Evolutionary conservation across 1,140 invertebrate species (phyloP).

Genomic region (Asobara japonica): DNA sequence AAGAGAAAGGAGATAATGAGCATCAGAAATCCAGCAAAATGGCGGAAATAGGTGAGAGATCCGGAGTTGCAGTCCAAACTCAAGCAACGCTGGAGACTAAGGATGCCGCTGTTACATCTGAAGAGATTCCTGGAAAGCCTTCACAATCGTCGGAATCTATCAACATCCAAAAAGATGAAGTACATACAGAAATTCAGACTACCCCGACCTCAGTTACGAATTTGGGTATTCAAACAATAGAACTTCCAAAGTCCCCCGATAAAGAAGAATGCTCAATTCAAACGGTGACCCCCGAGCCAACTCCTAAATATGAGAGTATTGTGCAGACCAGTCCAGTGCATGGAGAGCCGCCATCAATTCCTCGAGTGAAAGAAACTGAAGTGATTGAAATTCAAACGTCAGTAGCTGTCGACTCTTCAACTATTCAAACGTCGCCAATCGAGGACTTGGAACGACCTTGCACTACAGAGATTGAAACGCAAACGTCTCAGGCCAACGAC

Average conservation of each 20-base stretch:
- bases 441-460: conserved; percentile 35
- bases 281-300: conserved; percentile 39
- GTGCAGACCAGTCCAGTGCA: conserved; percentile 51
- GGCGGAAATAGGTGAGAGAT: conserved; percentile 44
- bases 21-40: conserved; percentile 40
- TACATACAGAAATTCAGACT: conserved; percentile 64
- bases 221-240: conserved; percentile 47
- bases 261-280: conserved; percentile 54
- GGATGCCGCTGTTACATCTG: conserved; percentile 51
- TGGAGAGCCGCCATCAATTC: conserved; percentile 48
- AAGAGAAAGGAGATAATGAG: conserved; percentile 52
- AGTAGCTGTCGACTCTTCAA: conserved; percentile 37
- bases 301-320: conserved; percentile 46
- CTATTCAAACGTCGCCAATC: conserved; percentile 49
- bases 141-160: no score
- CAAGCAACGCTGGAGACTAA: conserved; percentile 61
- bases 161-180: conserved; percentile 41
- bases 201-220: conserved; percentile 57
- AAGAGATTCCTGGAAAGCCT: conserved; percentile 11
- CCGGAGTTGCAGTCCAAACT: conserved; percentile 62
- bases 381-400: conserved; percentile 52
- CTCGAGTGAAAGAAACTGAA: conserved; percentile 46
- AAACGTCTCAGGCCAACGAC: conserved; percentile 40
- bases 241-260: conserved; percentile 40
- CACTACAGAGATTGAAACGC: conserved; percentile 50